Evolutionary conservation across 2,888 invertebrate genomes (phyloP).

Genomic region (Rhingia campestris): DNA sequence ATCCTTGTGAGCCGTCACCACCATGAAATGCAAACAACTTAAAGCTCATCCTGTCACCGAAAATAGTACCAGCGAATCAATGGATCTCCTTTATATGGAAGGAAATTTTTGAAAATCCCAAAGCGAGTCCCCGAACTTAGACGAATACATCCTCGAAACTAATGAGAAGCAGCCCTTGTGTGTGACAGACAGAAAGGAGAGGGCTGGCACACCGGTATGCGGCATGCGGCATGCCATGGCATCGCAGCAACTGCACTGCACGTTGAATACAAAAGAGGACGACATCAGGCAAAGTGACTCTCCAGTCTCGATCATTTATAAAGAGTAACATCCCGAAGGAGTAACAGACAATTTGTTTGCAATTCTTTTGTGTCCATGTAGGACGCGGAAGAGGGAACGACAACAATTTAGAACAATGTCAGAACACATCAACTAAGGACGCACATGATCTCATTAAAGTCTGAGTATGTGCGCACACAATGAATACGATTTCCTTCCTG

Average conservation of each 20-base stretch:
- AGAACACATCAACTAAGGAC: constrained; percentile 56
- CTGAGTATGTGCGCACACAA: constrained; percentile 62
- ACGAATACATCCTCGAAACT: constrained; percentile 61
- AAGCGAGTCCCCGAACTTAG: constrained; percentile 32
- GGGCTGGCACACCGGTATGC: constrained; percentile 19
- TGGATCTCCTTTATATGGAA: constrained; percentile 18
- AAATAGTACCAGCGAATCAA: constrained; percentile 29
- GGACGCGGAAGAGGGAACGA: constrained; percentile 1
- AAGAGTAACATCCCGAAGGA: constrained; percentile 53
- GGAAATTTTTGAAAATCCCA: constrained; percentile 28
- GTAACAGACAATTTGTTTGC: constrained; percentile 58
- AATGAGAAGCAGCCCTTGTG: constrained; percentile 68
- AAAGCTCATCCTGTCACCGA: neutral
- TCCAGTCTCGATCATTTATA: constrained; percentile 50
- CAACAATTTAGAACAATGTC: constrained; percentile 45
- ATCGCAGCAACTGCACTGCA: too few relatives aligned
- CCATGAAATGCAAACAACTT: neutral
- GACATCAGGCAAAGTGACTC: constrained; percentile 16
- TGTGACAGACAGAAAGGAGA: constrained; percentile 37
- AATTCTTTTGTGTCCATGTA: constrained; percentile 56
- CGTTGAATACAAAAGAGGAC: constrained; percentile 21
- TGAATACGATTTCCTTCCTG: constrained; percentile 68
- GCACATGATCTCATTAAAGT: constrained; percentile 73
- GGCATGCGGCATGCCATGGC: constrained; percentile 2
- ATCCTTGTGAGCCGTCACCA: constrained; percentile 1